phyloP scores from a whole-genome alignment of 2,113 vertebrate genomes.

The Mixornis gularis region DNA sequence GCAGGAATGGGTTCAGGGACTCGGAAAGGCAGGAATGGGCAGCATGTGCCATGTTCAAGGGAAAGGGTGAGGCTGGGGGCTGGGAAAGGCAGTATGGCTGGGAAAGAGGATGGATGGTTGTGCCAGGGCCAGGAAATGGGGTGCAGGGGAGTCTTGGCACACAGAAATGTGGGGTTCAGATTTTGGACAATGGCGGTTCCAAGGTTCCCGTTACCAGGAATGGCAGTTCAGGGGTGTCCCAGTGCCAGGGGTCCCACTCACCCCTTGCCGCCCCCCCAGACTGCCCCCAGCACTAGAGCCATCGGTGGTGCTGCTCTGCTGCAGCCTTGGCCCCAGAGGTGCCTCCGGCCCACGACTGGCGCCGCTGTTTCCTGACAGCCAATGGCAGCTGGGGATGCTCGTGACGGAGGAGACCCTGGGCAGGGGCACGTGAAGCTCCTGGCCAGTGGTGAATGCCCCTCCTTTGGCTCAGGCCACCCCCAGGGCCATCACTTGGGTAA shows the following conservation, averaged over 20 bases:
- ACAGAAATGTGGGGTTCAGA: not conserved
- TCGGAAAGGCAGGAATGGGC: not conserved
- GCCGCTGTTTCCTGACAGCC: accelerated
- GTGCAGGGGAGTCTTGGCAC: accelerated
- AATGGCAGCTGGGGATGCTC: too few relatives aligned
- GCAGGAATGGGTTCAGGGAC: not conserved
- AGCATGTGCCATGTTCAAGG: not conserved
- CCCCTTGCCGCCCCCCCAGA: accelerated
- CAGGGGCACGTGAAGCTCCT: not conserved
- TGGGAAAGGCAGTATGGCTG: not conserved
- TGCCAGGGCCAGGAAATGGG: not conserved
- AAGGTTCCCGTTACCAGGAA: accelerated
- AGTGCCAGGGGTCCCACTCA: accelerated
- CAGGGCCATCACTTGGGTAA: accelerated
- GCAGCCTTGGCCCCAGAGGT: accelerated
- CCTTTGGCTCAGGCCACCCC: too few relatives aligned
- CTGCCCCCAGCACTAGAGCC: accelerated
- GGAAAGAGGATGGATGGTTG: not conserved
- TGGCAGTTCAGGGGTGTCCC: accelerated
- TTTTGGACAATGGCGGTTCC: accelerated
- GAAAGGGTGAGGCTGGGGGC: not conserved
- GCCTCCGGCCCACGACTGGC: accelerated
- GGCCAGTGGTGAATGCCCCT: not conserved
- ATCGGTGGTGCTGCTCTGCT: accelerated
- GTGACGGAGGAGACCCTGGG: not conserved